Base-by-base conservation (phyloP, 2,113 vertebrate genomes). In the Hypomesus transpacificus region DNA sequence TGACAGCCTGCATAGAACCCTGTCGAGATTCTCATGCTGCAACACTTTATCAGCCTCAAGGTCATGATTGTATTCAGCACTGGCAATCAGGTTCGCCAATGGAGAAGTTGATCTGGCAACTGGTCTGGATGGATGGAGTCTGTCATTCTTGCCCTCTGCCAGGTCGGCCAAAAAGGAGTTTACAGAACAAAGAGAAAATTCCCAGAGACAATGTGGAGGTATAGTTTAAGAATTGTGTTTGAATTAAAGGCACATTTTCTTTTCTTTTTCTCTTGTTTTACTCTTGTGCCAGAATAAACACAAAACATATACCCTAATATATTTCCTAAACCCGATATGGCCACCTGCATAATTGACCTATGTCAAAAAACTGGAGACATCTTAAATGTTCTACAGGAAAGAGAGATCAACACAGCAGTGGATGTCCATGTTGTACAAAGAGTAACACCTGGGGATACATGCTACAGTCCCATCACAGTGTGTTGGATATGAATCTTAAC, bases 401-500 rank as follows among this genome's bases (percentile, higher is more conserved):
- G 74, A 77, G 80, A 74, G 75, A 80, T 81, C 75, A 75, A 81
- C 80, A 78, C 69, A 71, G 84, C 79, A 79, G 80, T 81, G 74
- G 70, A 75, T 14, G 21, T 22, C 20, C 24, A 34, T n/a, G 39
- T 86, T 87, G 53, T 89, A 89, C 87, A 90, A 89, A 90, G 86
- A 80, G 73, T 77, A 85, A 90, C 85, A 89, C 79, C 74, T 63
- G n/a, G 52, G 80, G 80, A 75, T 86, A 83, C 80, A 87, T 80
- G 78, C 67, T 67, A 78, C 77, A 75, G 82, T 59, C 28, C 14
- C 17, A 31, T 31, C 31, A 18, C 31, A 28, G 69, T 76, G 79
- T 86, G 86, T 85, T 86, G 88, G 81, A 78, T 80, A 87, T 74
- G 86, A 88, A 84, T 85, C 84, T 76, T 82, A 82, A 89, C 84